Conservation (phyloP, 1,140 invertebrate species). For the Pemphigus obesinymphae region DNA sequence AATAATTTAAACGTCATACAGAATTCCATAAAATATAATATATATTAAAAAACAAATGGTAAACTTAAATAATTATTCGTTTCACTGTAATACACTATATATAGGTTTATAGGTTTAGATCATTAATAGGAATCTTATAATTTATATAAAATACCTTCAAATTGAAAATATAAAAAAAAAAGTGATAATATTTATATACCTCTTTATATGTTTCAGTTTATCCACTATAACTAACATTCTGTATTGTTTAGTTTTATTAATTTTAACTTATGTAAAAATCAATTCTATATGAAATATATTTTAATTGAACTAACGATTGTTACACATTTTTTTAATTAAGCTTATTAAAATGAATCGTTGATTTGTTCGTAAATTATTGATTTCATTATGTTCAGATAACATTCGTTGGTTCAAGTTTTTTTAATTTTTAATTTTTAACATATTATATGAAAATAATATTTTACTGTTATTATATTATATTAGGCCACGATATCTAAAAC, state of each 20-base stretch:
- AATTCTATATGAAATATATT: background rate
- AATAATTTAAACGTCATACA: too few relatives aligned
- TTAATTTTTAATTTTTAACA: background rate
- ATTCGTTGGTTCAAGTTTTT: slow-evolving; percentile 4
- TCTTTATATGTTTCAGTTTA: background rate
- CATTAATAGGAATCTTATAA: too few relatives aligned
- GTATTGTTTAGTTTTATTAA: background rate
- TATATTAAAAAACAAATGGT: too few relatives aligned
- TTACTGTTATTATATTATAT: background rate
- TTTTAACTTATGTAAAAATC: background rate
- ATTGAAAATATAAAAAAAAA: background rate
- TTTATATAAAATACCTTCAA: too few relatives aligned
- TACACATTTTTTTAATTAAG: background rate
- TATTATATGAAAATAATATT: background rate
- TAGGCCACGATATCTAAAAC: background rate
- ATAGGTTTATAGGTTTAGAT: too few relatives aligned
- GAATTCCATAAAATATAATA: too few relatives aligned
- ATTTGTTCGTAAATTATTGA: background rate
- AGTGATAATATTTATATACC: too few relatives aligned
- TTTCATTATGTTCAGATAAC: too few relatives aligned
- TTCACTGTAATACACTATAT: too few relatives aligned
- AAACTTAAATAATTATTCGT: too few relatives aligned
- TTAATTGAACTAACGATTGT: background rate
- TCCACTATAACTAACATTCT: background rate
- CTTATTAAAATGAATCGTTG: background rate